Percentiles rank a stretch among this genome's conserved stretches.
phyloP scores from a whole-genome alignment of 2,797 vertebrate genomes.

The Danionella dracula region DNA sequence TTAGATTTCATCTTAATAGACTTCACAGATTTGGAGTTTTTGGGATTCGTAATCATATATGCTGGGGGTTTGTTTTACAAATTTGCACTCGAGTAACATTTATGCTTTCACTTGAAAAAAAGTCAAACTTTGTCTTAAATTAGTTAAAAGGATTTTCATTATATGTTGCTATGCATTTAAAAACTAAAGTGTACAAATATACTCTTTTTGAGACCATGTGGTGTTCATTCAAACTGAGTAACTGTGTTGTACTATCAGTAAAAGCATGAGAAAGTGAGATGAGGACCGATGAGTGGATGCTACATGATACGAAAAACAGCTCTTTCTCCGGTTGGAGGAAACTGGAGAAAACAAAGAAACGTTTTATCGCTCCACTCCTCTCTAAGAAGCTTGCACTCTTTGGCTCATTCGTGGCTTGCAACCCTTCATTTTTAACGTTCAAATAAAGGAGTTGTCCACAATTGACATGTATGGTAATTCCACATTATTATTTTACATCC shows the following conservation, averaged over 20 bases:
- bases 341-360: constrained; percentile 52
- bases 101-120: no score
- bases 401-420: constrained; percentile 56
- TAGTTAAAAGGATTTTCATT: no score
- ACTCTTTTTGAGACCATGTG: no score
- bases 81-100: no score
- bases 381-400: constrained; percentile 61
- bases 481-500: neutral
- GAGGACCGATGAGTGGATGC: constrained; percentile 54
- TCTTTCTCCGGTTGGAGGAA: constrained; percentile 54
- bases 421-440: neutral
- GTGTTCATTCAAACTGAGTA: neutral
- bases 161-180: no score
- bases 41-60: no score
- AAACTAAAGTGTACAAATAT: no score
- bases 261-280: constrained; percentile 43
- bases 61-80: no score
- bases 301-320: constrained; percentile 64
- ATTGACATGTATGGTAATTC: neutral
- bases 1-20: no score
- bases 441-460: neutral
- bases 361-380: constrained; percentile 56
- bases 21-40: no score
- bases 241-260: constrained; percentile 28
- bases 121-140: no score